A percentile compares a stretch with the other conserved stretches of the same genome.
phyloP scores from a whole-genome alignment of 1,140 invertebrate genomes.

The Drosophila navojoa region DNA sequence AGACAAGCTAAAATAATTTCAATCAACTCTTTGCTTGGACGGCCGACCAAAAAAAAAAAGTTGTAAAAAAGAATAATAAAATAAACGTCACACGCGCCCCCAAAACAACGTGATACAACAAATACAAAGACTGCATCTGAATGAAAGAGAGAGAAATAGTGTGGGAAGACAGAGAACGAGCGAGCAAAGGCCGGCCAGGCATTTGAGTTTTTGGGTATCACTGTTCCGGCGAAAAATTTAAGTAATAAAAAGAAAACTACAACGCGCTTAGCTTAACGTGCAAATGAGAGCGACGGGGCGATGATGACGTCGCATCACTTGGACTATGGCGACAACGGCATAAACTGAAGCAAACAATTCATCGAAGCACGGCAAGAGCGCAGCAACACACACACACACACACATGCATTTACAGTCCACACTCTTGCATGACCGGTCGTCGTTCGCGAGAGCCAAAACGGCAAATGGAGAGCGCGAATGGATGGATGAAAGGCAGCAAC shows the following conservation, averaged over 20 bases:
- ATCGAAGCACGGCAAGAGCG: slow-evolving; percentile 42
- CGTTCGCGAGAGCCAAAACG: slow-evolving; percentile 39
- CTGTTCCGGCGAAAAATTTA: slow-evolving; percentile 70
- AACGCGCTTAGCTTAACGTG: slow-evolving; percentile 66
- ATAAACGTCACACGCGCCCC: slow-evolving; percentile 74
- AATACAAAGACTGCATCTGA: slow-evolving; percentile 16
- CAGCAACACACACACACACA: slow-evolving; percentile 18
- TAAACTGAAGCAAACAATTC: slow-evolving; percentile 58
- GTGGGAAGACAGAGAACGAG: neutral
- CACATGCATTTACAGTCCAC: slow-evolving; percentile 19
- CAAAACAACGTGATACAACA: slow-evolving; percentile 38
- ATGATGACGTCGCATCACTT: slow-evolving; percentile 31
- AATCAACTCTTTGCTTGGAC: slow-evolving; percentile 73
- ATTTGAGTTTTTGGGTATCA: slow-evolving; percentile 32
- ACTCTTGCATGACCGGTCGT: slow-evolving; percentile 47
- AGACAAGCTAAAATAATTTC: slow-evolving; percentile 67
- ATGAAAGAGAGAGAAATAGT: slow-evolving; percentile 4
- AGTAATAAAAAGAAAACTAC: slow-evolving; percentile 57
- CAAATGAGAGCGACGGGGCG: slow-evolving; percentile 61
- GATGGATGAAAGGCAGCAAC: slow-evolving; percentile 43
- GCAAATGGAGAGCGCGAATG: slow-evolving; percentile 40
- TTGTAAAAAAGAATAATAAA: slow-evolving; percentile 52
- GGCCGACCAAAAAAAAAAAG: slow-evolving; percentile 29
- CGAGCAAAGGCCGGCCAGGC: slow-evolving; percentile 19
- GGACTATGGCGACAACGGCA: slow-evolving; percentile 21